Evolutionary conservation across 1,140 invertebrate genomes (phyloP).

Genomic region (Camponotus vicinus): DNA sequence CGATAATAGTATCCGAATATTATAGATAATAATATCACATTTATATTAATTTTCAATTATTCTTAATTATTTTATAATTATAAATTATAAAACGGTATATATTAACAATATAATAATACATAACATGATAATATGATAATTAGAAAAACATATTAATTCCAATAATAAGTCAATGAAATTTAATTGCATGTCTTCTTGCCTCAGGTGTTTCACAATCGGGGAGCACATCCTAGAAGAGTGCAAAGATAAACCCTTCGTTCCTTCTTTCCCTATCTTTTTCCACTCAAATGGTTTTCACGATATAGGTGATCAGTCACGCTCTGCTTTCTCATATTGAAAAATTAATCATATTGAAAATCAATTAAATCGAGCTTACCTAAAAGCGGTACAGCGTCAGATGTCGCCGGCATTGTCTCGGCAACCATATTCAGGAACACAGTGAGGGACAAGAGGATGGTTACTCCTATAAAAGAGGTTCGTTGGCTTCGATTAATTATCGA

Average conservation of each 20-base stretch:
- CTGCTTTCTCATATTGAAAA: conserved; percentile 24
- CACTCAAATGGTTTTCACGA: background rate
- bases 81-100: background rate
- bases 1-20: too few species aligned
- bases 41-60: background rate
- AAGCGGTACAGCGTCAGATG: conserved; percentile 94
- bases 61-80: background rate
- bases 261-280: background rate
- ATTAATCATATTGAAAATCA: conserved; percentile 41
- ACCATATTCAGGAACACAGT: conserved; percentile 96
- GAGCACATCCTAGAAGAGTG: background rate
- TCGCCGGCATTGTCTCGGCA: conserved; percentile 93
- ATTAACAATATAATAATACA: background rate
- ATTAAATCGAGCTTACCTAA: conserved; percentile 88
- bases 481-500: conserved; percentile 64
- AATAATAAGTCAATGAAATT: background rate
- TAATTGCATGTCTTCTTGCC: background rate
- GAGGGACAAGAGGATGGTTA: conserved; percentile 95
- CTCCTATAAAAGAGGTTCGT: conserved; percentile 87
- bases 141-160: background rate
- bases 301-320: conserved; percentile 1
- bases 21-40: too few species aligned
- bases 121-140: background rate
- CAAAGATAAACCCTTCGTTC: background rate
- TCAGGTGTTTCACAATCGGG: background rate